Conservation (phyloP, 2,888 invertebrate species). For the Agriopis leucophaearia region DNA sequence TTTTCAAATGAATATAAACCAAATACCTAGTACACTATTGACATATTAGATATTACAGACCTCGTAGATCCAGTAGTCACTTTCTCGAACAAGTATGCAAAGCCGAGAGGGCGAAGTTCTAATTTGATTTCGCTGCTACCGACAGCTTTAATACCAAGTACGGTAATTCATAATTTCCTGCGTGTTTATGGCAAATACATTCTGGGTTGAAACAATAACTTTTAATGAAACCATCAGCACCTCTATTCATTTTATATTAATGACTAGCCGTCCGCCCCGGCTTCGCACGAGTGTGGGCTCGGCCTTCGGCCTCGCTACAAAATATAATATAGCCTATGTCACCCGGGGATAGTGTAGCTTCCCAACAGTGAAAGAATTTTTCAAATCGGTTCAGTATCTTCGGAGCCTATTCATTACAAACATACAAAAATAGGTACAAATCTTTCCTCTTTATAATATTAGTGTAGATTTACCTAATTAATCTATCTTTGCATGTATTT, state of each 20-base stretch:
- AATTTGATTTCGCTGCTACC: conserved; percentile 32
- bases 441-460: too few relatives aligned
- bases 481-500: neutral
- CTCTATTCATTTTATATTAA: neutral
- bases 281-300: too few relatives aligned
- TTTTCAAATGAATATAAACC: conserved; percentile 19
- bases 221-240: neutral
- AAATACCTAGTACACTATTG: conserved; percentile 26
- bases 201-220: conserved; percentile 1
- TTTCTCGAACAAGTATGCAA: conserved; percentile 47
- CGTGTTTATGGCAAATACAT: conserved; percentile 2
- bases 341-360: too few relatives aligned
- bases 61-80: conserved; percentile 33
- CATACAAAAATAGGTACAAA: too few relatives aligned
- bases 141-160: conserved; percentile 25
- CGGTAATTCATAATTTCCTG: conserved; percentile 27
- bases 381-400: too few relatives aligned
- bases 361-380: too few relatives aligned
- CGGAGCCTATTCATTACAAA: too few relatives aligned
- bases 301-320: too few relatives aligned
- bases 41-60: conserved; percentile 7
- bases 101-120: conserved; percentile 38
- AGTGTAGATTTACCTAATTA: neutral
- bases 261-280: too few relatives aligned
- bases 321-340: too few relatives aligned